phyloP scores from a whole-genome alignment of 2,888 invertebrate genomes.

The Cyclophora albipunctata region DNA sequence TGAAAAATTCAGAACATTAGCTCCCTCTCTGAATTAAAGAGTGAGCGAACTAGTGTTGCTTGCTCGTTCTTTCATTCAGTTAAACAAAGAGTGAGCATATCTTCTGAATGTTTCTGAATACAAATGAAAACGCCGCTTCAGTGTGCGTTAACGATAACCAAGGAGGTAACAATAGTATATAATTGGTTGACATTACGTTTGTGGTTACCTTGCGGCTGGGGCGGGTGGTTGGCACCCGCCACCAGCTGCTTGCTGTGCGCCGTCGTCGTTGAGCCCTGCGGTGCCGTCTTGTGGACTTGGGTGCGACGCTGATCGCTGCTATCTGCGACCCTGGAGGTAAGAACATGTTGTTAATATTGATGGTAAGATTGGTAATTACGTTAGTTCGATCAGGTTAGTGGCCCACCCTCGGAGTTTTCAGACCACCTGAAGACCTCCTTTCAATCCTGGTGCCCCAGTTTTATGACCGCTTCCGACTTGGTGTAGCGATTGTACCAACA shows the following conservation, averaged over 20 bases:
- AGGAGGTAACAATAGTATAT: constrained; percentile 45
- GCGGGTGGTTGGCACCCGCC: constrained; percentile 82
- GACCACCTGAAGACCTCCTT: no score
- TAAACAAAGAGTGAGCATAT: no score
- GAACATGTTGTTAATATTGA: background rate
- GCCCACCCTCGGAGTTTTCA: no score
- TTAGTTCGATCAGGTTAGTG: background rate
- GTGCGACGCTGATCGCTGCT: constrained; percentile 53
- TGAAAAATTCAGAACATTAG: no score
- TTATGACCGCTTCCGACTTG: no score
- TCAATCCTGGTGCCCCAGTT: no score
- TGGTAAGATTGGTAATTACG: background rate
- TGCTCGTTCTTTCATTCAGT: no score
- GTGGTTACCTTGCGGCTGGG: constrained; percentile 78
- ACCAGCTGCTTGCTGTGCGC: constrained; percentile 87
- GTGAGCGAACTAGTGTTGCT: no score
- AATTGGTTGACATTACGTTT: constrained; percentile 68
- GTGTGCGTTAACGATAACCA: background rate
- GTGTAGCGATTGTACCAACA: no score
- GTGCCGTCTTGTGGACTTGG: constrained; percentile 53
- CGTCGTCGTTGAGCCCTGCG: constrained; percentile 80
- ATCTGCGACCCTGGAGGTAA: constrained; percentile 63
- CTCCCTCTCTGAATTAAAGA: no score
- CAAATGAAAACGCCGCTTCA: no score
- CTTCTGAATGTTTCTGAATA: no score